Evolutionary conservation across 2,113 vertebrate genomes (phyloP).

Genomic region (Stegastes partitus): DNA sequence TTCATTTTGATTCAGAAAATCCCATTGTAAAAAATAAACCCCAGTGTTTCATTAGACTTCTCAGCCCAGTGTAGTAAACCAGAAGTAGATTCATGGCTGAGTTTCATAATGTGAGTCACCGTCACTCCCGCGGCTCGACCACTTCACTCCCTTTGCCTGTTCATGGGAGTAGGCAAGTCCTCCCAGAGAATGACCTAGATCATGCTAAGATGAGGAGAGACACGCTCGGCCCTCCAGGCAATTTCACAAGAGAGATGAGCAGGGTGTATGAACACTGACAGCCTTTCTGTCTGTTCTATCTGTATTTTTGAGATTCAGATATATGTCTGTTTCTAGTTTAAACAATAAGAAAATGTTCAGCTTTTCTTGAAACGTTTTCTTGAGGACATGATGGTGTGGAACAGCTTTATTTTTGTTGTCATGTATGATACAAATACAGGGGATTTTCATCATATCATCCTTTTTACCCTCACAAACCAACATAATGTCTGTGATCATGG

Average conservation of each 20-base stretch:
- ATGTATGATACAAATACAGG: slow-evolving; percentile 3
- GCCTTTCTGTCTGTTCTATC: slow-evolving; percentile 12
- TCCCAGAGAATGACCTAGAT: slow-evolving; percentile 75
- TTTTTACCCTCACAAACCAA: not conserved
- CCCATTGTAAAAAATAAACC: not conserved
- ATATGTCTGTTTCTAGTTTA: not conserved
- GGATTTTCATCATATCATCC: not conserved
- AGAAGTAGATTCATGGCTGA: slow-evolving; percentile 11
- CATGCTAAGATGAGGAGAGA: slow-evolving; percentile 59
- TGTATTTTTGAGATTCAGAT: slow-evolving; percentile 11
- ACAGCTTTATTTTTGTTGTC: not conserved
- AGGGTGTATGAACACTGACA: slow-evolving; percentile 8
- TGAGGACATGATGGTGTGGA: not conserved
- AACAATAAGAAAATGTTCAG: not conserved
- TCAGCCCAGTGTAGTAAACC: slow-evolving; percentile 10
- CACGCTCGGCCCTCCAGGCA: slow-evolving; percentile 55
- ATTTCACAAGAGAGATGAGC: slow-evolving; percentile 35
- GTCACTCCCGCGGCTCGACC: slow-evolving; percentile 50
- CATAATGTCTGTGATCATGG: not conserved
- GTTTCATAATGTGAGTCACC: slow-evolving; percentile 48
- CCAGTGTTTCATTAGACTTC: not conserved
- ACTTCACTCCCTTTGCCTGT: slow-evolving; percentile 24
- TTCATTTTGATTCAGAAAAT: not conserved
- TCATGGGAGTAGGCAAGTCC: slow-evolving; percentile 50
- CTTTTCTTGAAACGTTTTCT: not conserved